Conservation (phyloP, 2,888 invertebrate genomes). For the Tetragnatha montana region DNA sequence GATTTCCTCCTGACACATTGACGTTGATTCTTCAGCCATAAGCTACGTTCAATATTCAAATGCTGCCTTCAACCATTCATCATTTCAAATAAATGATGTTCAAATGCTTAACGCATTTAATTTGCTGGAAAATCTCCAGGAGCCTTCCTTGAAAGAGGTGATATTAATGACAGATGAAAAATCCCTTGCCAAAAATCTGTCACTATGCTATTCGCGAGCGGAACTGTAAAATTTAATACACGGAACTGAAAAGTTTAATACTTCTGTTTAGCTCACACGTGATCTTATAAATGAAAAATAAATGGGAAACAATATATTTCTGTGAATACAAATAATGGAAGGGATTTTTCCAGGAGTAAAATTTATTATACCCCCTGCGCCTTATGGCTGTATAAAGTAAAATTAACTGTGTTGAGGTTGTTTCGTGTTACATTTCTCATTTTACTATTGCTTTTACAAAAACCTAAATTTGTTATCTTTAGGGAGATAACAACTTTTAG, state of each 20-base stretch:
- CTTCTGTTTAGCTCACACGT: background rate
- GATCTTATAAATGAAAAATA: background rate
- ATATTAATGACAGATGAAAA: background rate
- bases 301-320: background rate
- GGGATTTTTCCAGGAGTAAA: background rate
- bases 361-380: no score
- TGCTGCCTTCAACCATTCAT: background rate
- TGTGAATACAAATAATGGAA: background rate
- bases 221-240: background rate
- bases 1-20: background rate
- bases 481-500: no score
- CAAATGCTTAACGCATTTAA: background rate
- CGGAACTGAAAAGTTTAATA: no score
- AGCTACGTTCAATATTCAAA: background rate
- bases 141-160: background rate
- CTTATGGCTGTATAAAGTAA: no score
- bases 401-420: no score
- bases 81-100: background rate
- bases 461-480: no score
- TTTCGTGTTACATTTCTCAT: no score
- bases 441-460: no score
- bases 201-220: background rate
- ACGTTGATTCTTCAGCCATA: background rate
- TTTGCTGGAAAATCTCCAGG: background rate
- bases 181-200: background rate